Base-by-base conservation (phyloP, 1,140 invertebrate genomes). In the Brachionus calyciflorus region DNA sequence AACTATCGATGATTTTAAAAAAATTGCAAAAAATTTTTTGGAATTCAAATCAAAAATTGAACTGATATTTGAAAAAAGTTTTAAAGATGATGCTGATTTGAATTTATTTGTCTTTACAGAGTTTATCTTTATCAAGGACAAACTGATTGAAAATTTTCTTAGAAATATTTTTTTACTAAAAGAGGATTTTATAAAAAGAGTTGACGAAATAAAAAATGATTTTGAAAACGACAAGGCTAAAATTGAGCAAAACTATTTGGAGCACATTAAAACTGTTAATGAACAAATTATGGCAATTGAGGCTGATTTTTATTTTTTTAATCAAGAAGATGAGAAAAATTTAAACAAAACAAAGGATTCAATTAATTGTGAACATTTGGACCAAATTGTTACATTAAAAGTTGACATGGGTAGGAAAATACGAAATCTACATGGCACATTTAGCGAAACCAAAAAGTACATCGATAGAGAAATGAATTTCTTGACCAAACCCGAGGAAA, bases 331-430 rank as follows among this genome's bases (percentile, higher is more conserved):
- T 63, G 6, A 65, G 40, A 44, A 65, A 6, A 40, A 17, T 17
- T 17, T 63, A 19, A 63, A 1, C 6, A 65, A 44, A 65, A 37
- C 14, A 44, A 65, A 65, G n/a, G 60, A 44, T 30, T 65, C 60
- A 9, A 7, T 65, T 24, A 65, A 65, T 21, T 65, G 60, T 21
- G 60, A 65, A 6, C 60, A 65, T 41, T 1, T 46, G 12, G 60
- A 65, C 30, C 33, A 65, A 19, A 17, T 65, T n/a, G 21, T 65
- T 14, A 65, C 33, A 26, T 44, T 65, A 9, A 65, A 24, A 19
- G 60, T 65, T 19, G 21, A 65, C 26, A 65, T 65, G 60, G 60
- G 24, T 24, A 65, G 26, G 44, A 65, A 65, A 44, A 44, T 65
- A 2, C n/a, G 19, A 10, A 12, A 46, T 10, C 21, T 65, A 9